phyloP scores from a whole-genome alignment of 2,797 vertebrate species.

The Lithobates pipiens region DNA sequence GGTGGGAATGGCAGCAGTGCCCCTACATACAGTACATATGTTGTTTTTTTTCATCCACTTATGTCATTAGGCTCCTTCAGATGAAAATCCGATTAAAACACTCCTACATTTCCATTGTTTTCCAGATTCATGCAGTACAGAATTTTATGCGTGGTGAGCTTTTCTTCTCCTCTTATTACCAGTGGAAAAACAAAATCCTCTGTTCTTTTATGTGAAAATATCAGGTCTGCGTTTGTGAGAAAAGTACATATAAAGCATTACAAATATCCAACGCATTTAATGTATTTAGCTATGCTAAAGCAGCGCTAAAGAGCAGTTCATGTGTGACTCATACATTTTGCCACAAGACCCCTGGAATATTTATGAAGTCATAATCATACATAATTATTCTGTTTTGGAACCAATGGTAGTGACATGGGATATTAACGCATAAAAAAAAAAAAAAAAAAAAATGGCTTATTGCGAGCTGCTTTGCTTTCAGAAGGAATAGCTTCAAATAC shows the following conservation, averaged over 20 bases:
- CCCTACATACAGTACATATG: constrained; percentile 2
- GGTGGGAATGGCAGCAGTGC: background rate
- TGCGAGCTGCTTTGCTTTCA: constrained; percentile 29
- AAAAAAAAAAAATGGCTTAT: background rate
- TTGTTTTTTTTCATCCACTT: constrained; percentile 1
- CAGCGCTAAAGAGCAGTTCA: constrained; percentile 18
- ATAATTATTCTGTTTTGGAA: constrained; percentile 33
- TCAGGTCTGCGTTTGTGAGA: constrained; percentile 17
- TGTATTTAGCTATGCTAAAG: constrained; percentile 11
- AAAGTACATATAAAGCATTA: background rate
- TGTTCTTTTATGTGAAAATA: constrained; percentile 23
- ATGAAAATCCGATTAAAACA: constrained; percentile 30
- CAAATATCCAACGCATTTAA: constrained; percentile 25
- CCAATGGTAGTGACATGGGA: constrained; percentile 45
- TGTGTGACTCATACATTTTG: constrained; percentile 39
- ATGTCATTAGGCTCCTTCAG: background rate
- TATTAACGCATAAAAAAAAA: constrained; percentile 1
- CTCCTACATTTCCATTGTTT: constrained; percentile 8
- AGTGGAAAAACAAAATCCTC: constrained; percentile 38
- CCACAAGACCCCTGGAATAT: constrained; percentile 12
- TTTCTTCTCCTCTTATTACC: constrained; percentile 17
- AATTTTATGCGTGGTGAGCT: constrained; percentile 12
- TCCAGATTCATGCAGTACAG: background rate
- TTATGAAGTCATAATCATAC: constrained; percentile 43
- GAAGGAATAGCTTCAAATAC: background rate